These are phyloP conservation scores for Cactoblastis cactorum DNA, from an alignment of 2,888 invertebrate genomes.

Conservation along the genomic window DNA sequence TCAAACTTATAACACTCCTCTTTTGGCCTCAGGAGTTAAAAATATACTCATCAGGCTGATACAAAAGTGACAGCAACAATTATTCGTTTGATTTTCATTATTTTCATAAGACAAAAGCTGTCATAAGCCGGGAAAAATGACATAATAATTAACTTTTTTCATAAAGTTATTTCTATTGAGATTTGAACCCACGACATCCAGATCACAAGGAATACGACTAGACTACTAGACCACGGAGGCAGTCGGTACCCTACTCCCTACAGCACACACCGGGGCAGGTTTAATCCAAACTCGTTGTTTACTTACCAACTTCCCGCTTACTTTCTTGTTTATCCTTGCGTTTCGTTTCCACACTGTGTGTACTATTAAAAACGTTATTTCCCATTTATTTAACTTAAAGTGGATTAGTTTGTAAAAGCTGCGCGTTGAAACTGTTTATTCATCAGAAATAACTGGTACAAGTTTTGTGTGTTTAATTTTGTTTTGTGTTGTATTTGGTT, in stretches of 20 bases:
- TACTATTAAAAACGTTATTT: slow-evolving; percentile 8
- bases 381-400: neutral
- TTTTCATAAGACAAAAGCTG: neutral
- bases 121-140: neutral
- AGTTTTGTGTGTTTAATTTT: too few species aligned
- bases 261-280: neutral
- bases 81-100: neutral
- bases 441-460: too few species aligned
- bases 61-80: neutral
- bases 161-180: neutral
- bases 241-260: neutral
- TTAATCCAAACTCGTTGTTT: slow-evolving; percentile 9
- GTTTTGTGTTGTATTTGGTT: neutral
- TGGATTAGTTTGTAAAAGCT: neutral
- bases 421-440: too few species aligned
- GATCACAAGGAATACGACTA: too few species aligned
- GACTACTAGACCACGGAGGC: too few species aligned
- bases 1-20: neutral
- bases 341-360: slow-evolving; percentile 6
- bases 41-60: neutral
- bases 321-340: slow-evolving; percentile 8
- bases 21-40: too few species aligned
- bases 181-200: too few species aligned
- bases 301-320: slow-evolving; percentile 7
- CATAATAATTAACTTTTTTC: neutral